These are phyloP conservation scores for Ornithorhynchus anatinus DNA, from an alignment of 2,113 vertebrate genomes.

Conservation along the genomic window DNA sequence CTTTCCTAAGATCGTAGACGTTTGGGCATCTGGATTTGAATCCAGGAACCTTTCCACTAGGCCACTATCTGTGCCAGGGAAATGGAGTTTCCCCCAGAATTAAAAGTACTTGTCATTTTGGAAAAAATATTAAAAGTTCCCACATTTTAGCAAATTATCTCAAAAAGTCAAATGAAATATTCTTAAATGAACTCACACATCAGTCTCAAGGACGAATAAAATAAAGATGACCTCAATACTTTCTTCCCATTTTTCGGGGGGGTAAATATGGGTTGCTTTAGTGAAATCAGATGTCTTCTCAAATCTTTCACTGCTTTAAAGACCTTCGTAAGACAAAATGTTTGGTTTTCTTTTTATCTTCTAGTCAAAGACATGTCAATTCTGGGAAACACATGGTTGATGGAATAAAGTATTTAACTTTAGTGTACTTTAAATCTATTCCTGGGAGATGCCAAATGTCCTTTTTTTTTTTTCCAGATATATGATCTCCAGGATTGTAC, in stretches of 20 bases:
- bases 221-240: not conserved
- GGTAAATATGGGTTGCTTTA: slow-evolving; percentile 28
- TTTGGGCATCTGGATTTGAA: no score
- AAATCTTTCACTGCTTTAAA: slow-evolving; percentile 38
- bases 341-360: slow-evolving; percentile 40
- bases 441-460: not conserved
- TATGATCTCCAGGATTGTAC: no score
- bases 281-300: slow-evolving; percentile 47
- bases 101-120: slow-evolving; percentile 19
- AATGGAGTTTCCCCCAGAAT: no score
- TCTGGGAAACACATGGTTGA: not conserved
- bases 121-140: not conserved
- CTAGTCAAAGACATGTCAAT: slow-evolving; percentile 4
- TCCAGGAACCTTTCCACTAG: no score
- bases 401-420: slow-evolving; percentile 16
- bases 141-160: slow-evolving; percentile 7
- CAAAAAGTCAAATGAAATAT: slow-evolving; percentile 3
- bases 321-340: slow-evolving; percentile 28
- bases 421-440: not conserved
- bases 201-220: slow-evolving; percentile 28
- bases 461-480: not conserved
- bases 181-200: slow-evolving; percentile 37
- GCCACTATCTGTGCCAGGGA: no score
- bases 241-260: slow-evolving; percentile 25
- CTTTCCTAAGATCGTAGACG: no score